A percentile compares a stretch with the other conserved stretches of the same genome.
phyloP scores from a whole-genome alignment of 2,797 vertebrate species.

The Scolopax rusticola region DNA sequence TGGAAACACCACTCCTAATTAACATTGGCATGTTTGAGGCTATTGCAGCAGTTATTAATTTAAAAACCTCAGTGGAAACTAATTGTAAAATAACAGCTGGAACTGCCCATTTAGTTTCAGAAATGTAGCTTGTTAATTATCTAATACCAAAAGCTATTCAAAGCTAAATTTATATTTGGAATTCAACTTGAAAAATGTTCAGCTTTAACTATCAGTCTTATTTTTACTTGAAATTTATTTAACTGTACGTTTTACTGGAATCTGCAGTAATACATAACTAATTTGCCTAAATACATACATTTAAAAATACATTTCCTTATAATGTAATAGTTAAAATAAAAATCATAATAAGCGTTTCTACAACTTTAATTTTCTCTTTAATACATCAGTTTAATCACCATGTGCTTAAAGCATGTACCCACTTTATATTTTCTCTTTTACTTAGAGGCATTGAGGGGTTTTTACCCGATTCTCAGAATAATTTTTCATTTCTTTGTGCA shows the following conservation, averaged over 20 bases:
- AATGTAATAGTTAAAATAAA: not conserved
- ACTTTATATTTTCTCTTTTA: not conserved
- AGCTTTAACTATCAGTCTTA: not conserved
- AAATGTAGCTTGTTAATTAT: conserved; percentile 56
- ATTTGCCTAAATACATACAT: not conserved
- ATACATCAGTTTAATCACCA: not conserved
- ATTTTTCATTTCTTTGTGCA: not conserved
- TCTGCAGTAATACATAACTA: not conserved
- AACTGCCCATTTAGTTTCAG: conserved; percentile 52
- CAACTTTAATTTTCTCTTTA: not conserved
- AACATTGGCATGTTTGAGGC: conserved; percentile 46
- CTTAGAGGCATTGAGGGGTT: not conserved
- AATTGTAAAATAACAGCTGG: conserved; percentile 68
- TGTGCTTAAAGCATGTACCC: not conserved
- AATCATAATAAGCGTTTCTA: not conserved
- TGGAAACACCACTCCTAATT: conserved; percentile 51
- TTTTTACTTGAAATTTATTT: not conserved
- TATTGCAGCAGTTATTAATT: conserved; percentile 67
- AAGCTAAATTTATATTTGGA: conserved; percentile 41
- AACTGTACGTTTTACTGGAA: not conserved
- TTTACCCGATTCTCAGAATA: not conserved
- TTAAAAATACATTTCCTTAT: not conserved
- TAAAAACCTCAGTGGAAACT: conserved; percentile 58
- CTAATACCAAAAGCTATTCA: conserved; percentile 55
- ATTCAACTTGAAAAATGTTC: not conserved